phyloP scores from a whole-genome alignment of 2,888 invertebrate species.

The Oscheius sp. region DNA sequence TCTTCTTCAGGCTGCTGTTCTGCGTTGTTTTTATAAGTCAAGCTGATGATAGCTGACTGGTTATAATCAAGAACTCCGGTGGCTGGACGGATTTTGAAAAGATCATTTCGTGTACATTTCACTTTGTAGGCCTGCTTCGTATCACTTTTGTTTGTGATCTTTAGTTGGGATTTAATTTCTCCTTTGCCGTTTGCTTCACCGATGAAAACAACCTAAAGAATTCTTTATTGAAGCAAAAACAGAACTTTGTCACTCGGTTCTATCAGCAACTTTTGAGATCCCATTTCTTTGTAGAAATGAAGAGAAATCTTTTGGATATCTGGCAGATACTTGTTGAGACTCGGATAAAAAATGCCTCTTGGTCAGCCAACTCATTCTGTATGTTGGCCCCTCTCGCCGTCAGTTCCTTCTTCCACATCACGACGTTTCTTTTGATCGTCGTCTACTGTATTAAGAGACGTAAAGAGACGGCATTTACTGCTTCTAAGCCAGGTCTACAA shows the following conservation, averaged over 20 bases:
- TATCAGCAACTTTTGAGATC: no score
- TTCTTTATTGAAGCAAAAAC: background rate
- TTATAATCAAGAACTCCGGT: conserved; percentile 59
- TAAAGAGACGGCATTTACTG: background rate
- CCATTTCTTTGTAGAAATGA: no score
- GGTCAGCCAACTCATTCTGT: background rate
- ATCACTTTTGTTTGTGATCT: conserved; percentile 58
- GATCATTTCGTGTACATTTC: conserved; percentile 65
- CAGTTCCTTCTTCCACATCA: background rate
- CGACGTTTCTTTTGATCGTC: background rate
- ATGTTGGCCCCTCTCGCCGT: background rate
- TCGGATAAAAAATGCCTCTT: background rate
- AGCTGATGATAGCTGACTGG: conserved; percentile 42
- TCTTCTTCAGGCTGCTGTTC: conserved; percentile 41
- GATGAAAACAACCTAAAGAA: conserved; percentile 38
- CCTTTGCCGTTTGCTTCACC: conserved; percentile 33
- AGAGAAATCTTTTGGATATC: no score
- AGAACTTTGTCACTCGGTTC: background rate
- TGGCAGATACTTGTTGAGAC: no score
- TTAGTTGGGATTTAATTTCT: conserved; percentile 42
- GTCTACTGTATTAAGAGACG: background rate
- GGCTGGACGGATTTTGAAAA: conserved; percentile 62
- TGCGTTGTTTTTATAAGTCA: conserved; percentile 36
- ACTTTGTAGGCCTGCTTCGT: conserved; percentile 64
- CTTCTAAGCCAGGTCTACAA: no score